These are phyloP conservation scores for Callaeas wilsoni DNA, from an alignment of 2,113 vertebrate species.

Conservation along the genomic window DNA sequence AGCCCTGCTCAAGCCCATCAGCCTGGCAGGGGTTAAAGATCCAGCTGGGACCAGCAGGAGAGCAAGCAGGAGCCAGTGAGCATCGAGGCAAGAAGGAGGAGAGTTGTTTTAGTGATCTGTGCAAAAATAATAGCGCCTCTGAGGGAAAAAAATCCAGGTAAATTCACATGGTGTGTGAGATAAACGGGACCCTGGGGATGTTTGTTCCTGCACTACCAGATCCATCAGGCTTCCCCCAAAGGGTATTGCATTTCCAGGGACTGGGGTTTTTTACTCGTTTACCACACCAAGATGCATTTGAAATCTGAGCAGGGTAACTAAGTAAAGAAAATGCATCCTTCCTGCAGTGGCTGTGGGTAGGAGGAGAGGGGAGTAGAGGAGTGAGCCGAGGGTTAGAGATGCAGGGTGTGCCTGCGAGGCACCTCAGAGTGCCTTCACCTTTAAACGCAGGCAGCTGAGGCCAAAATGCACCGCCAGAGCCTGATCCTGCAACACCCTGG, in stretches of 20 bases:
- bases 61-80: background rate
- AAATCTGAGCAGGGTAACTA: background rate
- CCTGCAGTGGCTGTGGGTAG: background rate
- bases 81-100: background rate
- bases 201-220: background rate
- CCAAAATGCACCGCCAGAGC: background rate
- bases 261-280: background rate
- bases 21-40: background rate
- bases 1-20: background rate
- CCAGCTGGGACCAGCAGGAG: background rate
- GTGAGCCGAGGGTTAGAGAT: background rate
- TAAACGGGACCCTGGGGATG: background rate
- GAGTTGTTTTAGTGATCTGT: background rate
- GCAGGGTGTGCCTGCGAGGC: accelerated
- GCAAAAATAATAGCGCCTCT: background rate
- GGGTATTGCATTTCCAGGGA: background rate
- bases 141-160: background rate
- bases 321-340: background rate
- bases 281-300: background rate
- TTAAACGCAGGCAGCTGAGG: background rate
- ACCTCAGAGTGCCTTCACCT: background rate
- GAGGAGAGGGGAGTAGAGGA: background rate
- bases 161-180: background rate
- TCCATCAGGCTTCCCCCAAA: background rate
- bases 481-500: background rate